phyloP scores from a whole-genome alignment of 2,888 invertebrate genomes.

The Atethmia centrago region DNA sequence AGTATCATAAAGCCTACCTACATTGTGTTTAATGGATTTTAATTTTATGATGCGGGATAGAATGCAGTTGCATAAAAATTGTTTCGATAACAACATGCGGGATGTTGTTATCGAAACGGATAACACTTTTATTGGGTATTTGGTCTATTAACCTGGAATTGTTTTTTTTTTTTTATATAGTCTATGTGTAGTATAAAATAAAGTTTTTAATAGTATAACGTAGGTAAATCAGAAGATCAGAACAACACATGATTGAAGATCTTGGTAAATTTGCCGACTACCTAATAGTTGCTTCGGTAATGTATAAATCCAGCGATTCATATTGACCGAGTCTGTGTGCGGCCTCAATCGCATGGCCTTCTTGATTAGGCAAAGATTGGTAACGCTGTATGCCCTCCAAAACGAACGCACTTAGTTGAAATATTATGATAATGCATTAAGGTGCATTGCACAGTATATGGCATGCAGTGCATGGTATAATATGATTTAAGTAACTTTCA shows the following conservation, averaged over 20 bases:
- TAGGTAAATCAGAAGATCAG: conserved; percentile 12
- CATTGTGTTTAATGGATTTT: conserved; percentile 36
- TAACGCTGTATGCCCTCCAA: conserved; percentile 35
- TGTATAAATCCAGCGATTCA: conserved; percentile 24
- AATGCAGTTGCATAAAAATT: conserved; percentile 61
- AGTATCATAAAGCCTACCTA: conserved; percentile 32
- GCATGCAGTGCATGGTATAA: no score
- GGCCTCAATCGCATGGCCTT: conserved; percentile 48
- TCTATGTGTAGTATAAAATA: not conserved
- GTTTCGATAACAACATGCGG: no score
- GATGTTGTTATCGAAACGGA: conserved; percentile 39
- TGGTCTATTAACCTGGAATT: conserved; percentile 48
- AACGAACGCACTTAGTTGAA: conserved; percentile 24
- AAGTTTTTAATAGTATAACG: not conserved
- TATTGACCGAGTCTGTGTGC: conserved; percentile 42
- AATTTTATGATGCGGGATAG: conserved; percentile 59
- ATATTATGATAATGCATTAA: conserved; percentile 15
- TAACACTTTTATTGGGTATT: conserved; percentile 47
- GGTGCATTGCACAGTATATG: no score
- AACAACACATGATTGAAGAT: not conserved
- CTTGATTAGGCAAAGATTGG: conserved; percentile 45
- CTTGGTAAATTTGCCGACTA: not conserved
- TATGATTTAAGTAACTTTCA: no score
- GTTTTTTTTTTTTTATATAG: not conserved
- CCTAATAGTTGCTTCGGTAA: conserved; percentile 8